These are phyloP conservation scores for Drosophila pegasa DNA, from an alignment of 2,888 invertebrate species.

Conservation along the genomic window DNA sequence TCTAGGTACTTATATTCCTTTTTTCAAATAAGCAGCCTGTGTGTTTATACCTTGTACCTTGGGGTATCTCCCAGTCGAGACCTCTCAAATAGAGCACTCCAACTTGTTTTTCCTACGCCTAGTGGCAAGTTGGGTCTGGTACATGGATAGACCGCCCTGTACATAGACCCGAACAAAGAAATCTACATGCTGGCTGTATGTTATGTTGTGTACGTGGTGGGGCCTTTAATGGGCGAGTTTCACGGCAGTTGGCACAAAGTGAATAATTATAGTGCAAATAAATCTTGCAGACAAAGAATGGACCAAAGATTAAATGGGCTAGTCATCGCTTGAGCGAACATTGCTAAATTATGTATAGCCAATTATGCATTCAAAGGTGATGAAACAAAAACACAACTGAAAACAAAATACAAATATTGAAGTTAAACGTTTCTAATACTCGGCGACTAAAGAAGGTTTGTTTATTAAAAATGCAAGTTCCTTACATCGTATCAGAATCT, in stretches of 20 bases:
- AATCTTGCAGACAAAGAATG: slow-evolving; percentile 54
- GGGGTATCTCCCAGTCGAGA: slow-evolving; percentile 13
- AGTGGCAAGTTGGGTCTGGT: neutral
- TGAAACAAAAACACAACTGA: neutral
- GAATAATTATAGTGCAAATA: slow-evolving; percentile 80
- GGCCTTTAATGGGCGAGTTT: slow-evolving; percentile 68
- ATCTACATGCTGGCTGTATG: neutral
- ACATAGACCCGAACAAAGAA: neutral
- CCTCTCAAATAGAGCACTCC: slow-evolving; percentile 7
- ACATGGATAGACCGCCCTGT: slow-evolving; percentile 1
- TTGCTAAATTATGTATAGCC: slow-evolving; percentile 4
- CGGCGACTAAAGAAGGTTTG: too few species aligned
- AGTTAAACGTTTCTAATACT: neutral
- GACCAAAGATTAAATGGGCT: slow-evolving; percentile 19
- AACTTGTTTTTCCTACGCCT: slow-evolving; percentile 12
- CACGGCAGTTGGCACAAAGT: slow-evolving; percentile 69
- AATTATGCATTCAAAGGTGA: slow-evolving; percentile 8
- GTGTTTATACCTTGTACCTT: neutral
- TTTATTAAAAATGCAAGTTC: neutral
- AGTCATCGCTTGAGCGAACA: slow-evolving; percentile 4
- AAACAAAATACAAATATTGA: neutral
- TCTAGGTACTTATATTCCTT: neutral
- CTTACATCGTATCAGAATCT: neutral
- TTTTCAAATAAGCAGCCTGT: slow-evolving; percentile 5
- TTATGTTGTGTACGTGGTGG: slow-evolving; percentile 28